Conservation (phyloP, 1,140 invertebrate genomes). For the Piezodorus guildinii region DNA sequence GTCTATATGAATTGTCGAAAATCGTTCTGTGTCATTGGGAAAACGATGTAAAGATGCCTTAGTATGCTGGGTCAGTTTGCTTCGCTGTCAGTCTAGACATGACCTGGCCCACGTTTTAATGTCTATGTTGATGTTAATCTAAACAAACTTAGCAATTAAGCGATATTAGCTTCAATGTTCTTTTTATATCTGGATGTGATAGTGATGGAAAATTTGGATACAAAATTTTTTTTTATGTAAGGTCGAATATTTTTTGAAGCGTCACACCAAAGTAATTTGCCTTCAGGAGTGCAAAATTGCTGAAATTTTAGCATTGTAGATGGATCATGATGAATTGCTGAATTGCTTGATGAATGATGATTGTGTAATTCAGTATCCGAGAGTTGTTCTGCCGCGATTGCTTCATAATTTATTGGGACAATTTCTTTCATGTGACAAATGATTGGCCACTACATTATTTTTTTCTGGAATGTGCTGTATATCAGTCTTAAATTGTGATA, state of each 20-base stretch:
- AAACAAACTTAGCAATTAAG: not conserved
- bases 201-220: not conserved
- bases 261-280: conserved; percentile 2
- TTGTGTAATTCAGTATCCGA: not conserved
- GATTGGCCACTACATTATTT: conserved; percentile 9
- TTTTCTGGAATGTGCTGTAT: conserved; percentile 15
- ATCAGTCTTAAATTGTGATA: conserved; percentile 28
- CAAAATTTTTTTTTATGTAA: not conserved
- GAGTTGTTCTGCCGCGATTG: not conserved
- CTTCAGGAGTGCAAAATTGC: not conserved
- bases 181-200: not conserved
- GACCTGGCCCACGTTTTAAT: not conserved
- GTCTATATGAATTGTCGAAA: conserved; percentile 16
- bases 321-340: not conserved
- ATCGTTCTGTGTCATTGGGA: not conserved
- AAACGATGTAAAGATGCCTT: not conserved
- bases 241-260: not conserved
- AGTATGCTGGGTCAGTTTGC: conserved; percentile 5
- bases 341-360: no score
- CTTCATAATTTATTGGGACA: conserved; percentile 4
- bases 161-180: not conserved
- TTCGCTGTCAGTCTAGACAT: not conserved
- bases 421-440: conserved; percentile 10
- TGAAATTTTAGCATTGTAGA: not conserved
- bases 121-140: conserved; percentile 2